Evolutionary conservation across 2,113 vertebrate species (phyloP), one percentile per base, ranked within the genome.

Genomic region (Brachyhypopomus gauderio): DNA sequence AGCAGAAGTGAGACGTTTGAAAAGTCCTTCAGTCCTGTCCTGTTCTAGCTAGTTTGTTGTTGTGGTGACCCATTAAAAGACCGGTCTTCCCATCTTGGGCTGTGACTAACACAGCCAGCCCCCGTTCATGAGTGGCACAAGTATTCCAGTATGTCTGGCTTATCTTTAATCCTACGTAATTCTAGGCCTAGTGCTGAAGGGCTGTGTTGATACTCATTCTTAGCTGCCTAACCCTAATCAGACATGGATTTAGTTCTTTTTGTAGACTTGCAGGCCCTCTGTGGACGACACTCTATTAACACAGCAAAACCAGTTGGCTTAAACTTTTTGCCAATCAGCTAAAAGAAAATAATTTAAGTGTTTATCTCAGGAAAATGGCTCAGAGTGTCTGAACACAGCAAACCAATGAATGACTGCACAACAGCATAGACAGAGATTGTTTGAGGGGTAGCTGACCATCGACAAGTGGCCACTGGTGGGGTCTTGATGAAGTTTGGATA

Each of bases 1-100:
- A 71, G 70, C 72, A 52, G 52, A 76, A 27, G 63, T 70, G 80
- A 81, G 62, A 81, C 20, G 25, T 67, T 67, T 41, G 17, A 30
- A 79, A 56, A 72, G 77, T 78, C 64, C 25, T 48, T 52, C 64
- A 36, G 25, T 67, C 19, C 64, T 36, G 41, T 70, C 14, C 64
- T 70, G 55, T 55, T 41, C 55, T 41, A 41, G 20, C 34, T 66
- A 63, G n/a, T 70, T 70, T 12, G 27, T 72, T 55, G 72, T 72
- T 41, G 45, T 71, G 45, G 20, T 80, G 64, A 75, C 30, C 77
- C 12, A 34, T 64, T 36, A 63, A 52, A 63, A 25, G 20, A 22
- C 77, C 38, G 11, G 20, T 69, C 63, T 16, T 7, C 60, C 66
- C 23, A 45, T 64, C 36, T 62, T 45, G 17, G 45, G 66, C 34